Conservation (phyloP, 2,113 vertebrate genomes). For the Progne subis region DNA sequence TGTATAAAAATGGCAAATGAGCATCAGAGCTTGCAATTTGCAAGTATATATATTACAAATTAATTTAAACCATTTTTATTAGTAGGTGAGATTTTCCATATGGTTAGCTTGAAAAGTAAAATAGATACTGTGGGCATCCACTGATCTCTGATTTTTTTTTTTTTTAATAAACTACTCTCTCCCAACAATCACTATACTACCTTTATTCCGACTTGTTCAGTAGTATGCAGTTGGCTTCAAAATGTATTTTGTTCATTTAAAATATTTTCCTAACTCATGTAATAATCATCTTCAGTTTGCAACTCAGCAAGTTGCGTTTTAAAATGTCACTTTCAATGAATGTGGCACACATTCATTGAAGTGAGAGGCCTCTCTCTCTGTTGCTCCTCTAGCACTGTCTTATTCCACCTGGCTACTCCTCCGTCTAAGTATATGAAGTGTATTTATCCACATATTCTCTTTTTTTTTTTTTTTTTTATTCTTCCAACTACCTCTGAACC, state of each 20-base stretch:
- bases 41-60: background rate
- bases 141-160: background rate
- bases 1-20: background rate
- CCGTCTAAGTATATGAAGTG: background rate
- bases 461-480: background rate
- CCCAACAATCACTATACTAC: background rate
- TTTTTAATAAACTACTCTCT: background rate
- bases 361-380: background rate
- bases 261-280: background rate
- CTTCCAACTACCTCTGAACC: background rate
- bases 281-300: background rate
- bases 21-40: background rate
- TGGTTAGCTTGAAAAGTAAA: conserved; percentile 7
- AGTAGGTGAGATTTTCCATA: background rate
- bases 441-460: background rate
- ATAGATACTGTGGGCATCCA: background rate
- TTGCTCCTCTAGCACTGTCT: background rate
- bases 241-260: background rate
- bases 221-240: background rate
- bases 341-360: background rate
- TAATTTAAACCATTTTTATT: background rate
- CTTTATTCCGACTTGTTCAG: background rate
- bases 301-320: background rate
- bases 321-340: conserved; percentile 3
- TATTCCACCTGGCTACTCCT: background rate